Base-by-base conservation (phyloP, 2,113 vertebrate genomes). In the Mustela nigripes region DNA sequence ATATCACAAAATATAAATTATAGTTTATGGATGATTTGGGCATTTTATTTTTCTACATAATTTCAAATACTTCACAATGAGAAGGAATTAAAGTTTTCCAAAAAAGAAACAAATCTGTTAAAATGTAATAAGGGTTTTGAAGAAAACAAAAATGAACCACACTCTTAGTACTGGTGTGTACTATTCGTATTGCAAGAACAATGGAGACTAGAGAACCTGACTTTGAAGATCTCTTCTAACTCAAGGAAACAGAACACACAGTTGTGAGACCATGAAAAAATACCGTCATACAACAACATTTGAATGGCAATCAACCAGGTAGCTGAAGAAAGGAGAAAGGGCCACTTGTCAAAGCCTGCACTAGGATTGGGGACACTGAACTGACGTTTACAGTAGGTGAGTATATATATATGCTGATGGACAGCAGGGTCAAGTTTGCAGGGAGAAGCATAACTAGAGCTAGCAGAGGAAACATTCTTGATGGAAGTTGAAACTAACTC, bases 231-330 rank as follows among this genome's bases (percentile, higher is more conserved):
- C 42, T 62, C 0, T 84, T 79, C 18, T 73, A 58, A 58, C 22
- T 62, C 65, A n/a, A 50, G 28, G 39, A 65, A 60, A 24, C n/a
- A 24, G 33, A 87, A 31, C 42, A 7, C 0, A 0, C 56, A 45
- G 2, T 26, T 9, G 2, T 3, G 79, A 93, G 28, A n/a, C 22
- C 33, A 2, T 7, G 3, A 42, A 65, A 19, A 26, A 21, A 22
- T 2, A 14, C 15, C 16, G 65, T 24, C 19, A 5, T 19, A 16
- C 26, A 39, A 2, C 3, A 2, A n/a, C 0, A n/a, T n/a, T 21
- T 86, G 56, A 56, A n/a, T n/a, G 21, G 28, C 74, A n/a, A 19
- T 18, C 39, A 31, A 1, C 22, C 45, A 24, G 11, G 14, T 28
- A 63, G 15, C 14, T 8, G 7, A 67, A 28, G 11, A 74, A 45